Conservation (phyloP, 2,113 vertebrate species). For the Gracilinanus agilis region DNA sequence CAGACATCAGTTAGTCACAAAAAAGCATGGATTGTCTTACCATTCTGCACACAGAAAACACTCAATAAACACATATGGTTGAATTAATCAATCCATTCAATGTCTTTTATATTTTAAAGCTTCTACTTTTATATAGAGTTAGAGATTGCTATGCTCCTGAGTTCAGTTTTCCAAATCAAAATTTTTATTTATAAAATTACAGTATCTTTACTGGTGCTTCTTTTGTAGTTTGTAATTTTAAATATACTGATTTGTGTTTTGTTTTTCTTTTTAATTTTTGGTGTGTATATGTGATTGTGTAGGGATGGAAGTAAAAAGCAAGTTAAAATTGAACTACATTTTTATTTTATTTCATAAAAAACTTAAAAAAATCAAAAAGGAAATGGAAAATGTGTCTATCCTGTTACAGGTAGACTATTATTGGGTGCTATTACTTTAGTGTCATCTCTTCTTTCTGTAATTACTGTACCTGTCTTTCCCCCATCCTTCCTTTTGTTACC, state of each 20-base stretch:
- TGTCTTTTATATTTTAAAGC: neutral
- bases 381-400: neutral
- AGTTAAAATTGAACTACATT: neutral
- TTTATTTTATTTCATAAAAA: neutral
- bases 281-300: neutral
- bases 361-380: neutral
- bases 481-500: neutral
- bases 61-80: neutral
- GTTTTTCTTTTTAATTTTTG: neutral
- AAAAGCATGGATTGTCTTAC: neutral
- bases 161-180: neutral
- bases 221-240: neutral
- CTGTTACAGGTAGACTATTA: neutral
- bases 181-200: neutral
- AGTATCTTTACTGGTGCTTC: neutral
- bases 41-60: neutral
- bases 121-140: neutral
- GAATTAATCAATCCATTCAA: neutral
- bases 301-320: neutral
- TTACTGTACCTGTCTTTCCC: conserved; percentile 8
- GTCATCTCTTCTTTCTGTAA: conserved; percentile 26
- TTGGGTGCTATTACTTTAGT: neutral
- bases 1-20: neutral
- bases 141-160: neutral
- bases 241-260: neutral